Evolutionary conservation across 2,888 invertebrate species (phyloP), one percentile per base, ranked within the genome.

Genomic region (Aphodius granarius): DNA sequence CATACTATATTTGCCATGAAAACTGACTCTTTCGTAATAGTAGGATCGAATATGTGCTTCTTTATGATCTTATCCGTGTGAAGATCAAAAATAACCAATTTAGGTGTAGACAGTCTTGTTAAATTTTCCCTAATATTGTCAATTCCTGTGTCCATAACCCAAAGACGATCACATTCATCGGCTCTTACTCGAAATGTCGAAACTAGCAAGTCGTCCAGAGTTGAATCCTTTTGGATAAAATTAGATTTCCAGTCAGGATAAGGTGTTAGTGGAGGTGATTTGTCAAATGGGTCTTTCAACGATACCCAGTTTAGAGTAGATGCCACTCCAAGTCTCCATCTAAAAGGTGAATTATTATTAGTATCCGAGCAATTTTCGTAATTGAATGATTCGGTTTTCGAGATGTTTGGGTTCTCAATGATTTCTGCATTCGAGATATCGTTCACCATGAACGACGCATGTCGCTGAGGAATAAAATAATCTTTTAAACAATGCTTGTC

Each of bases 201-300:
- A 0, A 94, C 90, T 71, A 94, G 90, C 90, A 91, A 83, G 43
- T 43, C 43, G 43, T 43, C 13, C 43, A 43, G 43, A 43, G 43
- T 43, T 9, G 85, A 87, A 2, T 83, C 85, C 19, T 79, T 75
- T 6, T 81, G 80, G 68, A 92, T 88, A 66, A 92, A 91, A 83
- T 95, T 94, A 0, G 94, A 92, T 76, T 92, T 91, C 95, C 95
- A 95, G 80, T 91, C 93, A 0, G 95, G 95, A 81, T 93, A 95
- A 0, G 95, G 95, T n/a, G 88, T 92, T 75, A 95, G 86, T 63
- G 87, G 87, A 21, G 94, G 93, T 81, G 96, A 95, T 86, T 92
- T 92, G 80, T 91, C 86, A n/a, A 89, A 90, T 64, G 88, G 88
- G 2, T 80, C 81, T 43, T 43, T 43, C 13, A 93, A 80, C 76